Conservation (phyloP, 2,888 invertebrate genomes). For the Oegoconia quadripuncta region DNA sequence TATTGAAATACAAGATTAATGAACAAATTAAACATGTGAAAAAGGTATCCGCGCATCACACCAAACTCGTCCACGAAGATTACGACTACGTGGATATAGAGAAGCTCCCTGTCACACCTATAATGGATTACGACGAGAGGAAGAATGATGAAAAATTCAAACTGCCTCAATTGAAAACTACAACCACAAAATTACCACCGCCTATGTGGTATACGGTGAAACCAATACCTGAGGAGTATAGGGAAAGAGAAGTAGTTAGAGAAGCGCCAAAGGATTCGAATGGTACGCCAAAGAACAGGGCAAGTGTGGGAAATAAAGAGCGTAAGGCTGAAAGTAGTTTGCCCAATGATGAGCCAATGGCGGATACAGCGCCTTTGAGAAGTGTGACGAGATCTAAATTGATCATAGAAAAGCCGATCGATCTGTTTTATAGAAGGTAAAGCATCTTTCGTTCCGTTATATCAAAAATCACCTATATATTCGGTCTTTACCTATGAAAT, state of each 20-base stretch:
- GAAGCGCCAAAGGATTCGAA: no score
- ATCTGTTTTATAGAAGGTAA: no score
- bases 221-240: background rate
- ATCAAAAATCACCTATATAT: no score
- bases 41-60: background rate
- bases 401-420: no score
- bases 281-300: no score
- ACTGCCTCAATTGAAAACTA: constrained; percentile 18
- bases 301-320: no score
- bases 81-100: constrained; percentile 24
- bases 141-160: constrained; percentile 23
- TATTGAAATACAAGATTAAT: constrained; percentile 23
- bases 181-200: background rate
- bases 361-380: no score
- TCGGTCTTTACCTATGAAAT: no score
- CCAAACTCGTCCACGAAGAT: background rate
- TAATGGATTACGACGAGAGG: constrained; percentile 25
- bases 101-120: constrained; percentile 23
- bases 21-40: constrained; percentile 16
- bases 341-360: no score
- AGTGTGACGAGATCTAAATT: no score
- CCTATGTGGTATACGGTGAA: background rate
- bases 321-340: no score
- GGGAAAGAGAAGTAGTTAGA: background rate
- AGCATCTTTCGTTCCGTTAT: no score